A percentile compares a stretch with the other conserved stretches of the same genome.
phyloP scores from a whole-genome alignment of 1,140 invertebrate genomes.

The Brachionus paranguensis region DNA sequence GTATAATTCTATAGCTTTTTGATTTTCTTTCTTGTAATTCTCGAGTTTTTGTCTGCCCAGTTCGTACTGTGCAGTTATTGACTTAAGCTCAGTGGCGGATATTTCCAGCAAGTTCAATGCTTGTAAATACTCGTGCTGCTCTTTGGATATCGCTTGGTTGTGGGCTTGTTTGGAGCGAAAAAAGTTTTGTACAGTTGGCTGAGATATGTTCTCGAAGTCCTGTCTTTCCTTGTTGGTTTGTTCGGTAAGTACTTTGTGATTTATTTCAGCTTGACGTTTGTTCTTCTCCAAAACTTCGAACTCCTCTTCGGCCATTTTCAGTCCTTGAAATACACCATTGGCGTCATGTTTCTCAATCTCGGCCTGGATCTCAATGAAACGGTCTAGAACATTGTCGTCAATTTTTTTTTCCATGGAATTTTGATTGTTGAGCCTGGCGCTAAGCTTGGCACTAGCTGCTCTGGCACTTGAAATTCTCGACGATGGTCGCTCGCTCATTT shows the following conservation, averaged over 20 bases:
- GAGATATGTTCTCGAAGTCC: conserved; percentile 25
- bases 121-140: conserved; percentile 33
- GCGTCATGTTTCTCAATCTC: conserved; percentile 21
- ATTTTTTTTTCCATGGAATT: neutral
- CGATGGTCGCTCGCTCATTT: neutral
- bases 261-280: conserved; percentile 38
- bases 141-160: conserved; percentile 39
- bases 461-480: neutral
- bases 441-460: conserved; percentile 1
- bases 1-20: conserved; percentile 20
- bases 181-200: conserved; percentile 35
- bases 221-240: conserved; percentile 37
- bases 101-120: conserved; percentile 28
- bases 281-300: conserved; percentile 21
- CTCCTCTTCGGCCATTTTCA: conserved; percentile 33
- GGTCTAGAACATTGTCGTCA: neutral
- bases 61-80: conserved; percentile 28
- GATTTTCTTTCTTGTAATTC: conserved; percentile 35
- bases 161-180: conserved; percentile 17
- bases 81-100: conserved; percentile 1
- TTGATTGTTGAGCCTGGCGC: neutral
- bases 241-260: conserved; percentile 36
- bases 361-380: conserved; percentile 34
- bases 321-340: conserved; percentile 7
- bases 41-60: conserved; percentile 16